Evolutionary conservation across 1,140 invertebrate genomes (phyloP).

Genomic region (Drepana arcuata): DNA sequence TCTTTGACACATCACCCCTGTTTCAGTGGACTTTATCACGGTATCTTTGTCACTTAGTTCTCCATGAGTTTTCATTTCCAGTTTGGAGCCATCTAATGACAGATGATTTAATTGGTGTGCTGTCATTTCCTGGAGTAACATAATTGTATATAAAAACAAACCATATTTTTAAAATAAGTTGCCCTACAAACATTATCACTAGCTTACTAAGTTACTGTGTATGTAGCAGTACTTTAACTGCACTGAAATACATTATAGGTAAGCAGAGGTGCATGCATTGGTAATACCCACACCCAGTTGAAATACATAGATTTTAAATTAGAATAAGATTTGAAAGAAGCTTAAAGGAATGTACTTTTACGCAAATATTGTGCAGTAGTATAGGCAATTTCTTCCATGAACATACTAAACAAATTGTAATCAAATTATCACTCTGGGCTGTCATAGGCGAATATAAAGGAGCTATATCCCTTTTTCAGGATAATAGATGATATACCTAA

Average conservation of each 20-base stretch:
- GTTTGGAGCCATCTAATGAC: slow-evolving; percentile 28
- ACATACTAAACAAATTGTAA: slow-evolving; percentile 33
- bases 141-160: neutral
- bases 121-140: slow-evolving; percentile 42
- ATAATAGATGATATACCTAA: slow-evolving; percentile 46
- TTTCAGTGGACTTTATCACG: slow-evolving; percentile 28
- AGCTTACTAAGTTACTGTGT: neutral
- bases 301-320: no score
- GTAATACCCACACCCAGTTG: no score
- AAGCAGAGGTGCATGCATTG: neutral
- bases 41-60: slow-evolving; percentile 55
- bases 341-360: slow-evolving; percentile 18
- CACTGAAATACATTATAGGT: no score
- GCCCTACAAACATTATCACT: neutral
- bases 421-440: slow-evolving; percentile 25
- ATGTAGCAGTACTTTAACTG: neutral
- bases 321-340: no score
- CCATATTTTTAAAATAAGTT: no score
- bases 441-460: slow-evolving; percentile 53
- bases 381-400: slow-evolving; percentile 35
- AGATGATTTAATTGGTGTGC: slow-evolving; percentile 20
- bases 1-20: slow-evolving; percentile 60
- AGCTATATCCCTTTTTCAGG: slow-evolving; percentile 36
- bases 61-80: slow-evolving; percentile 44
- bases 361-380: slow-evolving; percentile 43